phyloP scores from a whole-genome alignment of 2,888 invertebrate genomes.

The Hypomecis punctinalis region DNA sequence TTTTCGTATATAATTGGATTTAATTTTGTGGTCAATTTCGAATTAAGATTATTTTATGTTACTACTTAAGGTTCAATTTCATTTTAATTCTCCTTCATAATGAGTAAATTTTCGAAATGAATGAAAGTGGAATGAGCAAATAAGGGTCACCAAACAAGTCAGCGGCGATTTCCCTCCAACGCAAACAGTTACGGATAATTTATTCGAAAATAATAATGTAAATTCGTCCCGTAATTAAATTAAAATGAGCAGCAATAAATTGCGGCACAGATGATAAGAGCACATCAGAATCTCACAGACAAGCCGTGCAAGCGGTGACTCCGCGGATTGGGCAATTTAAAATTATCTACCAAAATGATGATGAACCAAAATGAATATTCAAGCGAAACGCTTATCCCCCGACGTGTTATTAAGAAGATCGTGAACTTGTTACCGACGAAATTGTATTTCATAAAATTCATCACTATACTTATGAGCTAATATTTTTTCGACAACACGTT shows the following conservation, averaged over 20 bases:
- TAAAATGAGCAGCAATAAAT: slow-evolving; percentile 73
- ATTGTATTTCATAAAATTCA: slow-evolving; percentile 83
- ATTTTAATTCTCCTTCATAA: no score
- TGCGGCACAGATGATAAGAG: slow-evolving; percentile 56
- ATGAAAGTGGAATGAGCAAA: not conserved
- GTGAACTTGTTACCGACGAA: slow-evolving; percentile 80
- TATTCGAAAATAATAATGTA: slow-evolving; percentile 23
- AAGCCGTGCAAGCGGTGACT: slow-evolving; percentile 37
- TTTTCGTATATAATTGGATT: no score
- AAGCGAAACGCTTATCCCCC: slow-evolving; percentile 79
- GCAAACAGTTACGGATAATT: slow-evolving; percentile 14
- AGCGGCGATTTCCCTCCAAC: slow-evolving; percentile 2
- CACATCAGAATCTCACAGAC: slow-evolving; percentile 38
- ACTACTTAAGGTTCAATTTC: no score
- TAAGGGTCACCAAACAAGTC: slow-evolving; percentile 1
- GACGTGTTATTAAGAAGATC: slow-evolving; percentile 81
- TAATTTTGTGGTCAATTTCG: no score
- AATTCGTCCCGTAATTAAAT: slow-evolving; percentile 55
- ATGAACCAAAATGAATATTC: slow-evolving; percentile 83
- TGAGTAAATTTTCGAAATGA: not conserved
- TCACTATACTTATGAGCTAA: slow-evolving; percentile 83
- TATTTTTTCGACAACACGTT: slow-evolving; percentile 80
- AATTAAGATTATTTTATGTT: no score
- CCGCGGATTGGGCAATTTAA: slow-evolving; percentile 77
- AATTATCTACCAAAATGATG: slow-evolving; percentile 82